A percentile compares a stretch with the other conserved stretches of the same genome.
phyloP scores from a whole-genome alignment of 2,888 invertebrate species.

The Kuschelorhynchus macadamiae region DNA sequence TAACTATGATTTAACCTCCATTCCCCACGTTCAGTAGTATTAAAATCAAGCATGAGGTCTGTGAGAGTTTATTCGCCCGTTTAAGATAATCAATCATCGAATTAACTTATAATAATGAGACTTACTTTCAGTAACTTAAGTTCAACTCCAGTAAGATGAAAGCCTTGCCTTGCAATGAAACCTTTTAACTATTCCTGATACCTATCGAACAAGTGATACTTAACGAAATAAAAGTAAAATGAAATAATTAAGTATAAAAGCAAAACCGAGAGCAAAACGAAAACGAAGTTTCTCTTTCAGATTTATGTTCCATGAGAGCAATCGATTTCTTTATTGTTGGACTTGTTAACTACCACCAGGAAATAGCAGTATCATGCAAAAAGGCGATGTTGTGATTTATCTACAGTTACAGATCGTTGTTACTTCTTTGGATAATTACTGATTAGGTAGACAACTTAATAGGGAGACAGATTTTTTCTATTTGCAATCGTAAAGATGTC shows the following conservation, averaged over 20 bases:
- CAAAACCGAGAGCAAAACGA: slow-evolving; percentile 26
- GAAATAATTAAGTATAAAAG: slow-evolving; percentile 37
- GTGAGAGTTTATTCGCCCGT: too few relatives aligned
- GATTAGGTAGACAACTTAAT: slow-evolving; percentile 11
- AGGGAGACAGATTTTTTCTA: too few relatives aligned
- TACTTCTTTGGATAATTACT: slow-evolving; percentile 1
- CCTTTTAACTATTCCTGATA: background rate
- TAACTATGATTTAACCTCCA: too few relatives aligned
- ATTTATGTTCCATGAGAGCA: slow-evolving; percentile 44
- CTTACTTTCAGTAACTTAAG: too few relatives aligned
- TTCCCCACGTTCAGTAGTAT: too few relatives aligned
- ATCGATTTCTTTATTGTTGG: slow-evolving; percentile 35
- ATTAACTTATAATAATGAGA: too few relatives aligned
- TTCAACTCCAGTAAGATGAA: too few relatives aligned
- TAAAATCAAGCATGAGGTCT: too few relatives aligned
- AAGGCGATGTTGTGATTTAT: slow-evolving; percentile 7
- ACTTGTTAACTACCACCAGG: slow-evolving; percentile 23
- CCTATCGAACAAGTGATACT: slow-evolving; percentile 2
- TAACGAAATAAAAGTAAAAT: slow-evolving; percentile 33
- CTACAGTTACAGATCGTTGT: slow-evolving; percentile 4
- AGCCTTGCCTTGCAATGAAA: too few relatives aligned
- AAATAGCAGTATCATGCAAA: slow-evolving; percentile 32
- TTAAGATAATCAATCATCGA: too few relatives aligned
- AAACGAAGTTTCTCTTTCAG: slow-evolving; percentile 47
- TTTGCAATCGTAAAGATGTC: too few relatives aligned